These are phyloP conservation scores for Acrobasis suavella DNA, from an alignment of 2,888 invertebrate genomes.

Conservation along the genomic window DNA sequence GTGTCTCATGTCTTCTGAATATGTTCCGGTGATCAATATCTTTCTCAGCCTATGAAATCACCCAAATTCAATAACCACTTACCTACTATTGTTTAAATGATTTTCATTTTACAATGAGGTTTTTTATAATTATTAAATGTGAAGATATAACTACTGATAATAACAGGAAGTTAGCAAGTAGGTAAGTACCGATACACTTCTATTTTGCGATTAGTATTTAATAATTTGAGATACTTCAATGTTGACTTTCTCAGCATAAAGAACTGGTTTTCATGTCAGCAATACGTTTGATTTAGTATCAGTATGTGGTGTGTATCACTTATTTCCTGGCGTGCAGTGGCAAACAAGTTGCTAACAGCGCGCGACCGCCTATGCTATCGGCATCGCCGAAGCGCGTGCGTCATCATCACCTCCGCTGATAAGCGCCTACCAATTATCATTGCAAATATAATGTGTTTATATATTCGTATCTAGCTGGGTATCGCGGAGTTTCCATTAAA, in stretches of 20 bases:
- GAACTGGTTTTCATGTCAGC: background rate
- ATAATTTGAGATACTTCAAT: background rate
- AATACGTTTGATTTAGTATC: constrained; percentile 13
- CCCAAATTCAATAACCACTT: too few relatives aligned
- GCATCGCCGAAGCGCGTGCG: constrained; percentile 70
- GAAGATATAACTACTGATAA: background rate
- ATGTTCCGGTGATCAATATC: too few relatives aligned
- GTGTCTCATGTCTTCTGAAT: too few relatives aligned
- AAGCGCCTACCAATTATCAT: constrained; percentile 79
- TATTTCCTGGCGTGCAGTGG: constrained; percentile 47
- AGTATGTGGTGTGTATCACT: constrained; percentile 37
- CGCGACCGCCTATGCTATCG: constrained; percentile 56
- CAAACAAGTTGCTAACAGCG: constrained; percentile 48
- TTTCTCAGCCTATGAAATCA: too few relatives aligned
- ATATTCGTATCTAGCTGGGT: constrained; percentile 62
- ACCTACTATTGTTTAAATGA: too few relatives aligned
- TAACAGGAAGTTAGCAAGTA: background rate
- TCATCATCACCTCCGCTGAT: constrained; percentile 80
- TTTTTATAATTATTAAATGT: background rate
- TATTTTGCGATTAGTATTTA: background rate
- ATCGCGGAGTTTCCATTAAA: constrained; percentile 59
- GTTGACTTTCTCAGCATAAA: background rate
- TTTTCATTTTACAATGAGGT: too few relatives aligned
- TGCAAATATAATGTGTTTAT: constrained; percentile 77
- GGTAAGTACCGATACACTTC: background rate